Percentiles rank a stretch among this genome's conserved stretches.
These are phyloP conservation scores for Eristalis intricaria DNA, from an alignment of 2,888 invertebrate species.

Conservation along the genomic window DNA sequence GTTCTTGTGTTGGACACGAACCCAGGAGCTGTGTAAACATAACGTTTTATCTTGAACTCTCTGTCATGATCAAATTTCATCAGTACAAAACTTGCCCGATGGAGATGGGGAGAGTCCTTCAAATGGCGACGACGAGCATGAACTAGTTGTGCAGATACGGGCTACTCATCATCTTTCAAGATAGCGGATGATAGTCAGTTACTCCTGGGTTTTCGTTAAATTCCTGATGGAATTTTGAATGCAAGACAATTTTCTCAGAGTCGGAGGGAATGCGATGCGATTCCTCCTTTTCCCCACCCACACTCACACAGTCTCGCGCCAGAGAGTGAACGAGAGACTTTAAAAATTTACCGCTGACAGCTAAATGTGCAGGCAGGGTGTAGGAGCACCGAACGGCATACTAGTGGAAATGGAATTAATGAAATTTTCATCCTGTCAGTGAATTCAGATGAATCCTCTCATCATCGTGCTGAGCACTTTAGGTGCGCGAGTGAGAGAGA, in stretches of 20 bases:
- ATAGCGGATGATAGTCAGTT: background rate
- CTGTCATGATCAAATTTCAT: slow-evolving; percentile 66
- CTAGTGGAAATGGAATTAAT: slow-evolving; percentile 69
- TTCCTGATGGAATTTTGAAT: background rate
- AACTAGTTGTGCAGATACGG: slow-evolving; percentile 18
- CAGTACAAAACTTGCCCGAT: slow-evolving; percentile 3
- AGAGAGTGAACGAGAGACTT: slow-evolving; percentile 10
- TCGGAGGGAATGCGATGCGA: background rate
- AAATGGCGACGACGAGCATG: slow-evolving; percentile 5
- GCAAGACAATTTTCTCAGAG: background rate
- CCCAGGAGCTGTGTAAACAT: slow-evolving; percentile 24
- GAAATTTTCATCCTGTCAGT: slow-evolving; percentile 71
- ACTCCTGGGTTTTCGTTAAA: background rate
- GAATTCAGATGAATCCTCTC: slow-evolving; percentile 57
- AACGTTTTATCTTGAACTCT: slow-evolving; percentile 49
- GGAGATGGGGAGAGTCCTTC: background rate
- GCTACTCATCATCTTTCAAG: background rate
- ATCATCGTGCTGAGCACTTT: slow-evolving; percentile 34
- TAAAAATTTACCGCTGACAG: slow-evolving; percentile 68
- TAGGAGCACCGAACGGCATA: slow-evolving; percentile 20
- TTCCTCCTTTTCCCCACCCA: background rate
- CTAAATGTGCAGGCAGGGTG: slow-evolving; percentile 48
- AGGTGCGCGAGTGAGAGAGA: slow-evolving; percentile 22
- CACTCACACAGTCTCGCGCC: background rate
- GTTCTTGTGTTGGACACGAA: background rate